Percentiles rank a stretch among this genome's conserved stretches.
phyloP scores from a whole-genome alignment of 37 sponge, comb jelly and placozoan genomes.

The Mnemiopsis leidyi region DNA sequence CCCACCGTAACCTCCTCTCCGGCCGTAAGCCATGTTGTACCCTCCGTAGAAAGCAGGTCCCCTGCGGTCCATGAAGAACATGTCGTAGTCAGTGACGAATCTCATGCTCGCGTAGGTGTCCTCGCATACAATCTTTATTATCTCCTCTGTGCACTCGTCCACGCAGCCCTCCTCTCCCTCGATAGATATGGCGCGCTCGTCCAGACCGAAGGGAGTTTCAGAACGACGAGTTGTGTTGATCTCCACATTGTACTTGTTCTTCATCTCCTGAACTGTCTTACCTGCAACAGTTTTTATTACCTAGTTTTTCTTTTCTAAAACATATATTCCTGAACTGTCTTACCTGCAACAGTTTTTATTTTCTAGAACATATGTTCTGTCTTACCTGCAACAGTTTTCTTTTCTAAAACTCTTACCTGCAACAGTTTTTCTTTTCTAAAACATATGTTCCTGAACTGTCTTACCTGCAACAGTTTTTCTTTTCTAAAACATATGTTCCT shows the following conservation, averaged over 20 bases:
- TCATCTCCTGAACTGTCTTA: constrained; percentile 64
- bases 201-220: constrained; percentile 56
- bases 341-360: too few species aligned
- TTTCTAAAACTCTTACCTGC: too few species aligned
- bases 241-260: constrained; percentile 24
- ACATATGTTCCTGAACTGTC: too few species aligned
- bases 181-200: constrained; percentile 56
- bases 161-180: constrained; percentile 45
- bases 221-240: constrained; percentile 57
- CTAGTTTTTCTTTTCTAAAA: too few species aligned
- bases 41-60: constrained; percentile 38
- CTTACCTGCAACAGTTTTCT: constrained; percentile 52
- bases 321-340: constrained; percentile 62
- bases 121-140: constrained; percentile 64
- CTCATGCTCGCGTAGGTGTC: constrained; percentile 61
- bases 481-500: too few species aligned
- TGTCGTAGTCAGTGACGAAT: constrained; percentile 63
- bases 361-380: too few species aligned
- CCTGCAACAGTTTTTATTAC: too few species aligned
- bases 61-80: constrained; percentile 57
- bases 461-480: too few species aligned
- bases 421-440: too few species aligned
- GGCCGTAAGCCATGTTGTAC: neutral
- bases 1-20: neutral
- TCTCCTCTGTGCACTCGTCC: constrained; percentile 54